Conservation (phyloP, 2,797 vertebrate species). For the Emydoidea blandingii region DNA sequence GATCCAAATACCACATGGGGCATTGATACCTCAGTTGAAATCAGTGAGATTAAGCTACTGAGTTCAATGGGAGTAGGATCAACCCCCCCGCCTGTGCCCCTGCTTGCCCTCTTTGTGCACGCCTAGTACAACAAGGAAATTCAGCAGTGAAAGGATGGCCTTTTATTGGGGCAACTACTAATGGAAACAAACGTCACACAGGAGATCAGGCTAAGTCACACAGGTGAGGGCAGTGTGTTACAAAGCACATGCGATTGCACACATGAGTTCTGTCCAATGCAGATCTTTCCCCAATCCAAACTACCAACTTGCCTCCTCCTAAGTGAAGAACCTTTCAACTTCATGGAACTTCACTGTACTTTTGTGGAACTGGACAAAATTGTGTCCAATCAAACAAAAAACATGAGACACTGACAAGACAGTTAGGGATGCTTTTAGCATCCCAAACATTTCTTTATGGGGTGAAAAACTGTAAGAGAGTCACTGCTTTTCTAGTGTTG, state of each 20-base stretch:
- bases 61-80: not conserved
- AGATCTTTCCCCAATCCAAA: not conserved
- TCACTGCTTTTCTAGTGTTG: not conserved
- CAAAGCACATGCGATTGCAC: not conserved
- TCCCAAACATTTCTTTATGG: not conserved
- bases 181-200: not conserved
- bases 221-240: not conserved
- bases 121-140: not conserved
- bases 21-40: not conserved
- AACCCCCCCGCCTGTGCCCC: too few species aligned
- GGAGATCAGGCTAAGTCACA: not conserved
- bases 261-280: not conserved
- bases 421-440: not conserved
- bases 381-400: not conserved
- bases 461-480: not conserved
- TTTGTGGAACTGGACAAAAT: not conserved
- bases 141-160: not conserved
- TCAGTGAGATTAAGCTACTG: not conserved
- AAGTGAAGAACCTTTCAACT: not conserved
- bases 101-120: too few species aligned
- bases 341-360: not conserved
- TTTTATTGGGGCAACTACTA: not conserved
- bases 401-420: not conserved
- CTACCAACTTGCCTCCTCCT: not conserved
- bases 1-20: not conserved